Base-by-base conservation (phyloP, 2,113 vertebrate species). In the Neolamprologus brichardi region DNA sequence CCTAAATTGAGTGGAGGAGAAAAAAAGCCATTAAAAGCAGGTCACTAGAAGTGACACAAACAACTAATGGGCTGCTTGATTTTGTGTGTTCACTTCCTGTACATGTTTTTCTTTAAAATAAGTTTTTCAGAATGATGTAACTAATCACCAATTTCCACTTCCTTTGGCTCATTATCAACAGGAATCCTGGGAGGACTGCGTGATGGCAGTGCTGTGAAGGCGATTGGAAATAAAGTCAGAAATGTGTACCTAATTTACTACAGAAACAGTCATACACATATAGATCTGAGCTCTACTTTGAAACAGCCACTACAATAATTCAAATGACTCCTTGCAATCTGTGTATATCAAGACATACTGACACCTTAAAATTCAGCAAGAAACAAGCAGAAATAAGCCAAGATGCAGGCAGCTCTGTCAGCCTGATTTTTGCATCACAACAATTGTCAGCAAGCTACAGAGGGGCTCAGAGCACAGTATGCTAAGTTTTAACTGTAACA, bases 1-100 rank as follows among this genome's bases (percentile, higher is more conserved):
- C 97, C 98, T 98, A 18, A 8, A 88, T 80, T 14, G 37, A 91
- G 75, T 8, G 10, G 25, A 8, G 17, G 25, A 28, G 17, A 23
- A 85, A 72, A 54, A 70, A 5, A 84, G 2, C 4, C 3, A 72
- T 85, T 15, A 83, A 75, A 75, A 37, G 20, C 5, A 11, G 12
- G 14, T 17, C 23, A 9, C 13, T n/a, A 13, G 18, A 12, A 54
- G 32, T 62, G 28, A 28, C 20, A 72, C 67, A 72, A 44, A 44
- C 23, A 49, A 75, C 15, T 75, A 30, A 46, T 75, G 15, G 70
- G 23, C 41, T 77, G 10, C 34, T 41, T 30, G 5, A 80, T 10
- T 39, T 58, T 58, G 52, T 81, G 32, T 44, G 6, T 44, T 17
- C 7, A 58, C 39, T 58, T 58, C 23, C 23, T 34, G 23, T 81